These are phyloP conservation scores for Tyto alba DNA, from an alignment of 2,113 vertebrate species.

Conservation along the genomic window DNA sequence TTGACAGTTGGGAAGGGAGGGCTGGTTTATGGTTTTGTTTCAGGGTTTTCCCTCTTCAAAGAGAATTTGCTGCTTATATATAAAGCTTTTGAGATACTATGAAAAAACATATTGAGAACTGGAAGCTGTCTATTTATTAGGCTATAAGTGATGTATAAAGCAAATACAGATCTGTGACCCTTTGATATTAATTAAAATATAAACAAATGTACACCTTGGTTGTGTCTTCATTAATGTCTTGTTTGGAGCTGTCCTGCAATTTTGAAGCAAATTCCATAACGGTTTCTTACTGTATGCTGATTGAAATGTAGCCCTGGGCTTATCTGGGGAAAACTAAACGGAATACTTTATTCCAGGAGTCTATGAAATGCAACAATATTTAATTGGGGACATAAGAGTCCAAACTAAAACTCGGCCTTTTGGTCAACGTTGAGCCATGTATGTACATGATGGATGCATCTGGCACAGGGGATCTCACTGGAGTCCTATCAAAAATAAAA, in stretches of 20 bases:
- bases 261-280: background rate
- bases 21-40: background rate
- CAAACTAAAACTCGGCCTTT: background rate
- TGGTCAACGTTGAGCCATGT: background rate
- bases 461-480: background rate
- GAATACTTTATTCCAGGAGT: background rate
- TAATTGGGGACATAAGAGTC: background rate
- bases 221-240: background rate
- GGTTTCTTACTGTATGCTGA: background rate
- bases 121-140: background rate
- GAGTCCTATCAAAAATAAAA: background rate
- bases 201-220: background rate
- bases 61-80: background rate
- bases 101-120: background rate
- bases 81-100: background rate
- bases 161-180: background rate
- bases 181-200: background rate
- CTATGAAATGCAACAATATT: background rate
- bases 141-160: background rate
- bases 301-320: background rate
- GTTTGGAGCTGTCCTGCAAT: background rate
- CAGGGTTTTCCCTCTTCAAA: background rate
- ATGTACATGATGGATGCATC: background rate
- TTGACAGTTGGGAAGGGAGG: background rate
- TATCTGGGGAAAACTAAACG: background rate